Percentiles rank a stretch among this genome's conserved stretches.
These are phyloP conservation scores for Xylota segnis DNA, from an alignment of 2,888 invertebrate species.

Conservation along the genomic window DNA sequence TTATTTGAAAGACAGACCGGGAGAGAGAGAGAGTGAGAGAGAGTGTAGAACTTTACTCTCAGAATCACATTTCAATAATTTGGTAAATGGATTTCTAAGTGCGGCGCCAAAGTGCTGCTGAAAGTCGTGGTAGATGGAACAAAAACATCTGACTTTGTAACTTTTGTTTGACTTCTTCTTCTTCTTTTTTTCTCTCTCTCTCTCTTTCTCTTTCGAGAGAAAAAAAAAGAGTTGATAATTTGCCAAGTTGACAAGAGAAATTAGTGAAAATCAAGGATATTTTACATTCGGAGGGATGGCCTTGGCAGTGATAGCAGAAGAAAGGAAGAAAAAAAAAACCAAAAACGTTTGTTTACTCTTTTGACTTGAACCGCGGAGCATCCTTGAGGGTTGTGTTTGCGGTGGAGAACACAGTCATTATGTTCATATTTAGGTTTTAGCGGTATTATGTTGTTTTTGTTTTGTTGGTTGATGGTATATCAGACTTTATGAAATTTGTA, in stretches of 20 bases:
- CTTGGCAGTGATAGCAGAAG: conserved; percentile 10
- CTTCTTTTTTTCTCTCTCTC: conserved; percentile 1
- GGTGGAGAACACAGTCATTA: conserved; percentile 33
- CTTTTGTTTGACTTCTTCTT: not conserved
- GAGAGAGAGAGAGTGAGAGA: too few relatives aligned
- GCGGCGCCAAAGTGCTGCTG: conserved; percentile 15
- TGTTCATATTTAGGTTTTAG: conserved; percentile 34
- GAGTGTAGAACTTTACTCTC: conserved; percentile 44
- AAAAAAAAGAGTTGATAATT: conserved; percentile 59
- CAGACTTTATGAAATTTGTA: conserved; percentile 2
- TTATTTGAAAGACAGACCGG: conserved; percentile 49
- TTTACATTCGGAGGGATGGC: conserved; percentile 43
- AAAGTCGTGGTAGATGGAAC: conserved; percentile 12
- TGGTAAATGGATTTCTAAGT: conserved; percentile 62
- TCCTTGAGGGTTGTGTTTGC: conserved; percentile 5
- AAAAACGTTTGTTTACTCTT: conserved; percentile 45
- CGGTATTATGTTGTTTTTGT: conserved; percentile 35
- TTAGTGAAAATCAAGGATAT: conserved; percentile 57
- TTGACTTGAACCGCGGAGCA: not conserved
- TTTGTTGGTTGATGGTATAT: conserved; percentile 20
- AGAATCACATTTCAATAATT: conserved; percentile 73
- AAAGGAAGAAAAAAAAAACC: conserved; percentile 1
- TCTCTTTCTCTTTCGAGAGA: too few relatives aligned
- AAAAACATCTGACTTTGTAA: conserved; percentile 15
- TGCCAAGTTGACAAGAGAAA: conserved; percentile 44